Percentiles rank a stretch among this genome's conserved stretches.
phyloP scores from a whole-genome alignment of 2,888 invertebrate species.

The Mamestra brassicae region DNA sequence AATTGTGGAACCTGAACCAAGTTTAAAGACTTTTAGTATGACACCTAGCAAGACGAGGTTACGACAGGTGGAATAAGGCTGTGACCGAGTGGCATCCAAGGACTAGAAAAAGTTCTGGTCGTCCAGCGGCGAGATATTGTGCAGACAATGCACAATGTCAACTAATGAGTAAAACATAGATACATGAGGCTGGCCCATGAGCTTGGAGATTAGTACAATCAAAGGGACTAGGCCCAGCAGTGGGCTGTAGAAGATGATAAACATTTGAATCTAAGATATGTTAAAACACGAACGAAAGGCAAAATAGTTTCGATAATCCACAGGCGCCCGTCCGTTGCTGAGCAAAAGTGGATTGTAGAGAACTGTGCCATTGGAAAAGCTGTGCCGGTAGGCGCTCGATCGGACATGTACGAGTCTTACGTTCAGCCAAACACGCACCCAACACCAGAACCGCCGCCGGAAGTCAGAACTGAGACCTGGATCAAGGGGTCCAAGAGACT shows the following conservation, averaged over 20 bases:
- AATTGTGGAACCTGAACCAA: neutral
- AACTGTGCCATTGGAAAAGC: slow-evolving; percentile 10
- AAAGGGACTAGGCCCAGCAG: neutral
- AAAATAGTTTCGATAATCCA: neutral
- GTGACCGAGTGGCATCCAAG: neutral
- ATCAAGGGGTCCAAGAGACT: neutral
- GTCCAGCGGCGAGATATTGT: neutral
- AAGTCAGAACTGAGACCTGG: neutral
- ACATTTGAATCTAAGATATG: neutral
- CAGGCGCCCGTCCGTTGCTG: slow-evolving; percentile 1
- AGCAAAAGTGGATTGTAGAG: slow-evolving; percentile 19
- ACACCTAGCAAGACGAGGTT: neutral
- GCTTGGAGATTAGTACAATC: neutral
- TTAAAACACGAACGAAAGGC: neutral
- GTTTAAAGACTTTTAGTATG: neutral
- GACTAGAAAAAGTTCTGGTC: neutral
- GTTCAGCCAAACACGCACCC: neutral
- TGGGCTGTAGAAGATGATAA: neutral
- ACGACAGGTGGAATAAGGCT: neutral
- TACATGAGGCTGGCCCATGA: neutral
- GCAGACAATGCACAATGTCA: neutral
- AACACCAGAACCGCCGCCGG: neutral
- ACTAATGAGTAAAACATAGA: neutral
- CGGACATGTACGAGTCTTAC: slow-evolving; percentile 16
- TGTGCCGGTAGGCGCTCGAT: neutral